Base-by-base conservation (phyloP, 1,140 invertebrate genomes). In the Temnothorax longispinosus region DNA sequence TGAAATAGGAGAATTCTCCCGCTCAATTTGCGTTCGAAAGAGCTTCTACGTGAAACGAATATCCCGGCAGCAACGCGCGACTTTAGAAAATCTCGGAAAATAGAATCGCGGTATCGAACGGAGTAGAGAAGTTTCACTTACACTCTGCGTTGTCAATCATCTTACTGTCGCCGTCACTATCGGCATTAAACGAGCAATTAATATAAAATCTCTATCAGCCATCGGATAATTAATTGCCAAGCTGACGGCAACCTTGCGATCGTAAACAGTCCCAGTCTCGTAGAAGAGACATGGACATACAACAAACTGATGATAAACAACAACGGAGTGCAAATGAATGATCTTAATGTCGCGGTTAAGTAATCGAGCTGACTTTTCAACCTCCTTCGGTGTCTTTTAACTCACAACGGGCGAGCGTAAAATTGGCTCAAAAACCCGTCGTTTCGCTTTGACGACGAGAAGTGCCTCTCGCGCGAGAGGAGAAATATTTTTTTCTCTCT, bases 21-120 rank as follows among this genome's bases (percentile, higher is more conserved):
- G 44, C 27, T 67, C 32, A 44, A 81, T 71, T 81, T 81, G 35
- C 50, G 64, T 44, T 71, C 38, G 18, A 56, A 71, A 47, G 15
- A 75, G 69, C 32, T 74, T 74, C 54, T 74, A 84, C 44, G 69
- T 84, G 69, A 71, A 81, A 81, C 65, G 35, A 81, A 75, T 75
- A 84, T 84, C n/a, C 56, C 71, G 67, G 38, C 44, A 74, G 11
- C 56, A 18, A 1, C 7, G 21, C 75, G 58, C 32, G 27, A 50
- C 32, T 15, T 74, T 21, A 38, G 27, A 81, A 75, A 56, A 71
- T 71, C 65, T 27, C 50, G 21, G 15, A 47, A 71, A 72, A 82
- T 82, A 44, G 18, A 82, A 84, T 84, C 80, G 65, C n/a, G 41
- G 35, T 71, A 84, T 60, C 41, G 41, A 47, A n/a, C 15, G 13